phyloP scores from a whole-genome alignment of 2,113 vertebrate genomes.

The Castor canadensis region DNA sequence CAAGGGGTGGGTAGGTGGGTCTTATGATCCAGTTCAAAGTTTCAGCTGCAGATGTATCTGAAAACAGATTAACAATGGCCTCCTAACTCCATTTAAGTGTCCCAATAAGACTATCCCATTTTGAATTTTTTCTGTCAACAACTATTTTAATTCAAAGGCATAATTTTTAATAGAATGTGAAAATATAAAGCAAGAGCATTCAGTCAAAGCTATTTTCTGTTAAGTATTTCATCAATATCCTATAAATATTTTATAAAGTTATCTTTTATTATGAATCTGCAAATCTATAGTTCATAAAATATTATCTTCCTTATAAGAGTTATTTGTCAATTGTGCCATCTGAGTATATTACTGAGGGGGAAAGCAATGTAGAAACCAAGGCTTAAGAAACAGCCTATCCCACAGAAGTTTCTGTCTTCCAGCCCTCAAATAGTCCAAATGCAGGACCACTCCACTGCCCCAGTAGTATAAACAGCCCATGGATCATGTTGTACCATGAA shows the following conservation, averaged over 20 bases:
- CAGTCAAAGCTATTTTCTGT: not conserved
- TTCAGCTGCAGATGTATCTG: not conserved
- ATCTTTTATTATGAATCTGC: not conserved
- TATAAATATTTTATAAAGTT: not conserved
- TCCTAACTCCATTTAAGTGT: not conserved
- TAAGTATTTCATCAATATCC: not conserved
- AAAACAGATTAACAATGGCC: not conserved
- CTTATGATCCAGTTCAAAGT: not conserved
- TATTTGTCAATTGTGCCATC: not conserved
- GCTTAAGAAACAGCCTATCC: not conserved
- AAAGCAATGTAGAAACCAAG: not conserved
- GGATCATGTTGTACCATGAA: not conserved
- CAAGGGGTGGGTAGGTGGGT: accelerated
- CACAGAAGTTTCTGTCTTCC: constrained; percentile 16
- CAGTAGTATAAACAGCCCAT: not conserved
- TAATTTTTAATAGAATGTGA: not conserved
- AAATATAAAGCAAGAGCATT: not conserved
- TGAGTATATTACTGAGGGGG: not conserved
- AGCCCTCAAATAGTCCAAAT: too few relatives aligned
- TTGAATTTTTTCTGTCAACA: not conserved
- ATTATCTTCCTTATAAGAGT: not conserved
- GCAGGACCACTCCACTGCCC: not conserved
- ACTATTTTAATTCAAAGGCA: not conserved
- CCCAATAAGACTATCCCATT: not conserved
- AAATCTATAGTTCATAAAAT: not conserved